Percentiles rank a stretch among this genome's conserved stretches.
Conservation (phyloP, 2,113 vertebrate species). For the Panurus biarmicus region DNA sequence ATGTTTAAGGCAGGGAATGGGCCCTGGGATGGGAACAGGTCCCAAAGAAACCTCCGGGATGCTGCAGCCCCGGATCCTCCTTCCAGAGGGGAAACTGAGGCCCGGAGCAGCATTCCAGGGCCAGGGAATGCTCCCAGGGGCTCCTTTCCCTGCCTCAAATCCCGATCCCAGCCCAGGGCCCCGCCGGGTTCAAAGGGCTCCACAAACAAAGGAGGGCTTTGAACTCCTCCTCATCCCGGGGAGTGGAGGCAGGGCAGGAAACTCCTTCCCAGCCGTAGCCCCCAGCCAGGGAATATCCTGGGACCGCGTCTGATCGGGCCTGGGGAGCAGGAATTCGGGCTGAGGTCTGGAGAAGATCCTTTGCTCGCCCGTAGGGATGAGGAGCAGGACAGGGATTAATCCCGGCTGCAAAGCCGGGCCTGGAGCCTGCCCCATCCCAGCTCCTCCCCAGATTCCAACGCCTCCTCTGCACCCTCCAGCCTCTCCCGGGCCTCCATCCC, state of each 20-base stretch:
- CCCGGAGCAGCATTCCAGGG: not conserved
- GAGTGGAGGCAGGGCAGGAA: not conserved
- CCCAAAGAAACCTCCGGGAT: accelerated
- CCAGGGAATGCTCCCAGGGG: not conserved
- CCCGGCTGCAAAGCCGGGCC: not conserved
- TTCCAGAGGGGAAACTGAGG: not conserved
- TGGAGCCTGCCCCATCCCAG: not conserved
- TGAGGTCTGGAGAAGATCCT: not conserved
- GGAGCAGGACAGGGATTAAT: not conserved
- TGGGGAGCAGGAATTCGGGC: conserved; percentile 1
- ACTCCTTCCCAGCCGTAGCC: not conserved
- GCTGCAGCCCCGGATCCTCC: not conserved
- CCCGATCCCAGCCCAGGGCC: not conserved
- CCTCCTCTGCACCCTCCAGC: too few relatives aligned
- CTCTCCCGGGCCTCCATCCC: not conserved
- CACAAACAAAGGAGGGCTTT: conserved; percentile 17
- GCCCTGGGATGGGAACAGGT: accelerated
- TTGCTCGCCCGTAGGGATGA: not conserved
- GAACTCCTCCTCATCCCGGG: conserved; percentile 35
- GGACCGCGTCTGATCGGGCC: not conserved
- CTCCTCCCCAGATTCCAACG: not conserved
- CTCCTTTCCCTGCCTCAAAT: not conserved
- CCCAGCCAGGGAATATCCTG: conserved; percentile 16
- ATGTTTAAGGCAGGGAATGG: accelerated
- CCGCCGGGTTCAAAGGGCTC: conserved; percentile 28